Percentiles rank a stretch among this genome's conserved stretches.
These are phyloP conservation scores for Caenorhabditis sulstoni DNA, from an alignment of 2,888 invertebrate genomes.

Conservation along the genomic window DNA sequence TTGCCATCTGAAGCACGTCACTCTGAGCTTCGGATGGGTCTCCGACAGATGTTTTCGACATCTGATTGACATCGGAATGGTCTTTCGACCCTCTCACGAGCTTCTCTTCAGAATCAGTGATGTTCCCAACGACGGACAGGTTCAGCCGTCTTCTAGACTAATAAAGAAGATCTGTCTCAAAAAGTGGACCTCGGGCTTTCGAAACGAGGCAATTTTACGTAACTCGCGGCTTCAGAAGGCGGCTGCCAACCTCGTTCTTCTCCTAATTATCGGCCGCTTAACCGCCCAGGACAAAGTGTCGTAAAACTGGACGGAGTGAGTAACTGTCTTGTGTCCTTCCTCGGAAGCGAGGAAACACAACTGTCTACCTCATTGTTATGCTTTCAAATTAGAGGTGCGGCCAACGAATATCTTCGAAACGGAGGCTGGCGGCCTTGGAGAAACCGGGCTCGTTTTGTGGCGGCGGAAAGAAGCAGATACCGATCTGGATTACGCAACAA, in stretches of 20 bases:
- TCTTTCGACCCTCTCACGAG: not conserved
- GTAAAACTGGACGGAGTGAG: slow-evolving; percentile 31
- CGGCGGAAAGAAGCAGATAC: slow-evolving; percentile 13
- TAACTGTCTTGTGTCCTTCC: slow-evolving; percentile 15
- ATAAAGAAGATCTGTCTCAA: not conserved
- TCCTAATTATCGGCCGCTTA: slow-evolving; percentile 31
- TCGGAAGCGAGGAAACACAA: not conserved
- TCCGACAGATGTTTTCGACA: not conserved
- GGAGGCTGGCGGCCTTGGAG: slow-evolving; percentile 15
- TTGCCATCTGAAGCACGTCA: slow-evolving; percentile 6
- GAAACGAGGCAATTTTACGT: slow-evolving; percentile 13
- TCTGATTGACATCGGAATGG: not conserved
- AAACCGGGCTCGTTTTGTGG: slow-evolving; percentile 30
- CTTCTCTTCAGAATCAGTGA: too few species aligned
- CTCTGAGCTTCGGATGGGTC: not conserved
- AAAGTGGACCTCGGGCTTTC: not conserved
- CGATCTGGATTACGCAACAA: slow-evolving; percentile 49
- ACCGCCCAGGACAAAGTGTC: slow-evolving; percentile 25
- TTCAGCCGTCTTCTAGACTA: not conserved
- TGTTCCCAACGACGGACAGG: not conserved
- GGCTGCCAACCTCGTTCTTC: not conserved
- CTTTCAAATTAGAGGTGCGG: slow-evolving; percentile 35
- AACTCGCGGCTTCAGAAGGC: not conserved
- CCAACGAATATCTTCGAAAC: not conserved
- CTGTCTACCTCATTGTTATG: slow-evolving; percentile 40